Base-by-base conservation (phyloP, 53 echinoderm and acorn worm species). In the Echinometra lucunter region DNA sequence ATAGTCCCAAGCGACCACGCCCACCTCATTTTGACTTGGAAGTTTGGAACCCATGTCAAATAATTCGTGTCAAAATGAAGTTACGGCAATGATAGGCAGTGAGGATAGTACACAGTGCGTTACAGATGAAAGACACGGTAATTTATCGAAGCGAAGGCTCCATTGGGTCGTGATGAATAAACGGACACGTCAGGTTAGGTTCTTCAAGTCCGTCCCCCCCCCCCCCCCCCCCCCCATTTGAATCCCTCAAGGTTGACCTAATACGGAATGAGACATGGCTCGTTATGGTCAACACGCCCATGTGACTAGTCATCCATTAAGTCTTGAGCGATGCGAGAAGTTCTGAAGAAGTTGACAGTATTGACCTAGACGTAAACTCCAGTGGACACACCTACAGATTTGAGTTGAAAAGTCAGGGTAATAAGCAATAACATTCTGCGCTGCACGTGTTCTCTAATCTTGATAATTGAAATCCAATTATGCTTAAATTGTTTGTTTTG, bases 241-340 rank as follows among this genome's bases (percentile, higher is more conserved):
- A 88, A 88, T 88, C 55, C 56, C 88, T 88, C 88, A 88, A 49
- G 88, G 88, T 53, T 53, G 88, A 49, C 88, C 56, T 53, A 88
- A 88, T 88, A 88, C 18, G 78, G 78, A 78, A 40, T 78, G 78
- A 78, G 78, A 78, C 78, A 78, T 42, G 42, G 21, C 78, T 78
- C 42, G 42, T 78, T 78, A 78, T 42, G 38, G 78, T 78, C 78
- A 78, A 78, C 38, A 78, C 78, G 78, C 78, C 78, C 78, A 78
- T 1, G 38, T 16, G 21, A 40, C 78, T 18, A 78, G 38, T 72
- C 72, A 72, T 72, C 72, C 30, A 34, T 30, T 10, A 72, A 30
- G 72, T 42, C 78, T 38, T 78, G 42, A 7, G 35, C 38, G 78
- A 78, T 5, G 42, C 42, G 38, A 38, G 17, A 75, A 40, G 75